phyloP scores from a whole-genome alignment of 2,888 invertebrate genomes.

The Mimumesa dahlbomi region DNA sequence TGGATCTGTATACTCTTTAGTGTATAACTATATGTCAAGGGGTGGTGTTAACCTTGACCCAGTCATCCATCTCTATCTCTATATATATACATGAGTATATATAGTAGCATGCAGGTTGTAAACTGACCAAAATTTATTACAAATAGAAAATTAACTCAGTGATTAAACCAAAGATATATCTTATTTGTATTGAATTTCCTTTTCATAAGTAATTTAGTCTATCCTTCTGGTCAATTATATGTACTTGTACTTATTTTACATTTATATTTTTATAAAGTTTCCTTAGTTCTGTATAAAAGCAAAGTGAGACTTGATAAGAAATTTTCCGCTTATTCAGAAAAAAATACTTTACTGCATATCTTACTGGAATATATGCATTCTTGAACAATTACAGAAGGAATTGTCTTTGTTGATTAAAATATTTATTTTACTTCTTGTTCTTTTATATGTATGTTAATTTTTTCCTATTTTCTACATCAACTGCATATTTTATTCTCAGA shows the following conservation, averaged over 20 bases:
- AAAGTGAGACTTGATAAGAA: too few relatives aligned
- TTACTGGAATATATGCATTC: too few relatives aligned
- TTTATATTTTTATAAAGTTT: too few relatives aligned
- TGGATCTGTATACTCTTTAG: not conserved
- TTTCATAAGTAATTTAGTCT: too few relatives aligned
- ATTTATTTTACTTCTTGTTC: not conserved
- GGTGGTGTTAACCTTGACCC: constrained; percentile 26
- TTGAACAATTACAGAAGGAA: too few relatives aligned
- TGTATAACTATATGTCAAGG: not conserved
- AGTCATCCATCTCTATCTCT: constrained; percentile 8
- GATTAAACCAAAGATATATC: too few relatives aligned
- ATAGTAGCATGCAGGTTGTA: not conserved
- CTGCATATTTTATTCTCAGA: constrained; percentile 56
- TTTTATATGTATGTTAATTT: constrained; percentile 11
- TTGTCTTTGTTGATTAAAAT: constrained; percentile 2
- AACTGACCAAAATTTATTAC: not conserved
- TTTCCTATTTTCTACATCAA: constrained; percentile 24
- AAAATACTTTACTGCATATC: too few relatives aligned
- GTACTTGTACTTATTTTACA: too few relatives aligned
- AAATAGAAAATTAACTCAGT: not conserved
- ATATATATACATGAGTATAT: not conserved
- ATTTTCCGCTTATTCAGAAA: too few relatives aligned
- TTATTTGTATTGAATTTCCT: too few relatives aligned
- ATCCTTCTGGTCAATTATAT: too few relatives aligned
- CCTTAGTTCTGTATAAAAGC: too few relatives aligned